A percentile compares a stretch with the other conserved stretches of the same genome.
Conservation (phyloP, 2,888 invertebrate species). For the Tipula helvola region DNA sequence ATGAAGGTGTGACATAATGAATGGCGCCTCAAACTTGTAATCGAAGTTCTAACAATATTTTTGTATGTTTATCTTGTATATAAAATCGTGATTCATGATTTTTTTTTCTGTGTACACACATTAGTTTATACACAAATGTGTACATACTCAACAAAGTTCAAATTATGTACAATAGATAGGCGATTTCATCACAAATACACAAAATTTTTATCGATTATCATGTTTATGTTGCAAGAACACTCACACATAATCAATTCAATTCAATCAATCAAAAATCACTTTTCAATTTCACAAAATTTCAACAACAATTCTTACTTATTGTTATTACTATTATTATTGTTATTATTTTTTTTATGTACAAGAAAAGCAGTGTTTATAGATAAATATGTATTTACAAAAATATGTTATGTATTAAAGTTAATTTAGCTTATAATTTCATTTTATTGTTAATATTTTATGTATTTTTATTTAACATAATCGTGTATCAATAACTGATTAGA, state of each 20-base stretch:
- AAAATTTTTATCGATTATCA: not conserved
- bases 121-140: not conserved
- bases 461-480: not conserved
- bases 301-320: not conserved
- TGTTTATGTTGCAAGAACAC: not conserved
- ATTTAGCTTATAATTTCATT: not conserved
- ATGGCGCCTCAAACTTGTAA: not conserved
- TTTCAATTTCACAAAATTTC: not conserved
- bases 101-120: not conserved
- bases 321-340: not conserved
- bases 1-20: not conserved
- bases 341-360: not conserved
- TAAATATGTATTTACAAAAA: not conserved
- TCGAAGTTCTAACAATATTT: not conserved
- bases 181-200: not conserved
- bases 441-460: slow-evolving; percentile 5
- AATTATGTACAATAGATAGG: not conserved
- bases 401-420: not conserved
- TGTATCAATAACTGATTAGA: slow-evolving; percentile 9
- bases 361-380: not conserved
- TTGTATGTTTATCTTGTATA: not conserved
- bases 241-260: not conserved
- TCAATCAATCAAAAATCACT: not conserved
- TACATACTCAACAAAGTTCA: not conserved
- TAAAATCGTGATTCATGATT: not conserved